These are phyloP conservation scores for Amazona guildingii DNA, from an alignment of 2,113 vertebrate species.

Conservation along the genomic window DNA sequence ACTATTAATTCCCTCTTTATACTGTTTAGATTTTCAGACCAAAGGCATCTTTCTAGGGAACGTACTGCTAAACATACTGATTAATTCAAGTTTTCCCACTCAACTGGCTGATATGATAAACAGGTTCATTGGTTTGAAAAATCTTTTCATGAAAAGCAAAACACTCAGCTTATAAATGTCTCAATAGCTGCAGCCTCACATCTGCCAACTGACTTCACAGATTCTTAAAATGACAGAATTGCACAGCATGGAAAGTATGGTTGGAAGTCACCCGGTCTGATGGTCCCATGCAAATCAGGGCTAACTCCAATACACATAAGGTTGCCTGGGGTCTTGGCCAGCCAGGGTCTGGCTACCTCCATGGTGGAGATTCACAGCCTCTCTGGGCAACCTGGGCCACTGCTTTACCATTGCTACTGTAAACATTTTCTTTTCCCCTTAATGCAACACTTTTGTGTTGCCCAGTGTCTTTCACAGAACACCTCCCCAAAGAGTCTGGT, in stretches of 20 bases:
- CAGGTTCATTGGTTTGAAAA: neutral
- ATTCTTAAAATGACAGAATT: neutral
- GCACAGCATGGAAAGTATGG: neutral
- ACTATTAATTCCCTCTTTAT: neutral
- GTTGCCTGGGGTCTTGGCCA: neutral
- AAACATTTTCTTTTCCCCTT: neutral
- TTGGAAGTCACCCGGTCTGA: neutral
- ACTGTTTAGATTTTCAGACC: neutral
- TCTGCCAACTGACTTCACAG: neutral
- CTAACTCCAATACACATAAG: neutral
- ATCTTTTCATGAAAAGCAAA: neutral
- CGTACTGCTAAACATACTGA: neutral
- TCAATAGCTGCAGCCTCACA: neutral
- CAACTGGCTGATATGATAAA: neutral
- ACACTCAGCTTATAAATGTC: neutral
- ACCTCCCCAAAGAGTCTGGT: neutral
- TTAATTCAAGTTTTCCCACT: neutral
- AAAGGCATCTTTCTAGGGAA: neutral
- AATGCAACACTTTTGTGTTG: neutral
- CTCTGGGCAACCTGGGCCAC: neutral
- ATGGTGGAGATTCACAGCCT: neutral
- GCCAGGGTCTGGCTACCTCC: neutral
- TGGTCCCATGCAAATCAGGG: rapidly evolving
- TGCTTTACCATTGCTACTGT: neutral
- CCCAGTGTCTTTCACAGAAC: neutral